phyloP scores from a whole-genome alignment of 2,888 invertebrate genomes.

The Acanthoscelides obtectus region DNA sequence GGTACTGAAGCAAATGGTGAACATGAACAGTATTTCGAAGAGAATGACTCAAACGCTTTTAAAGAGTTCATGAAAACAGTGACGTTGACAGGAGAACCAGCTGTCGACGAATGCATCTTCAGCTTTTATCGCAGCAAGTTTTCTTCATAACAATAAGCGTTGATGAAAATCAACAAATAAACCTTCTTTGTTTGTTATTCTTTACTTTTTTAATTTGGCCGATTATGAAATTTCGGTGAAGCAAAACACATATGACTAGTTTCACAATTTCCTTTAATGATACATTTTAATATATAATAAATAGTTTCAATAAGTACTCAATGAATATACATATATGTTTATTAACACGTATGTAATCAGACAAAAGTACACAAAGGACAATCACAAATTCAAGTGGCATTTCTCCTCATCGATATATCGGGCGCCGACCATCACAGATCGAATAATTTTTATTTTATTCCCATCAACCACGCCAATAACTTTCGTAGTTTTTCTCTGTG shows the following conservation, averaged over 20 bases:
- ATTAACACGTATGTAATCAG: background rate
- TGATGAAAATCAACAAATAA: background rate
- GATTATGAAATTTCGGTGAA: too few relatives aligned
- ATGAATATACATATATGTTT: background rate
- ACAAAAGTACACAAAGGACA: background rate
- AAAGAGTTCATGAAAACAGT: conserved; percentile 41
- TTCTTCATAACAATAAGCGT: background rate
- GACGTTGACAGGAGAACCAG: conserved; percentile 49
- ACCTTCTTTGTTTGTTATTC: too few relatives aligned
- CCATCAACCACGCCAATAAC: conserved; percentile 41
- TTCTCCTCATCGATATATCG: conserved; percentile 36
- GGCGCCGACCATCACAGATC: conserved; percentile 48
- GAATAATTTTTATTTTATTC: conserved; percentile 42
- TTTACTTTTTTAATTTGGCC: too few relatives aligned
- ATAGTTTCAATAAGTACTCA: background rate
- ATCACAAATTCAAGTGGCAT: conserved; percentile 26
- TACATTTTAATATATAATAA: background rate
- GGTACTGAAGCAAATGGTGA: background rate
- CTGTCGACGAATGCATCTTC: conserved; percentile 51
- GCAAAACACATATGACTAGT: too few relatives aligned
- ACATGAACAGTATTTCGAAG: conserved; percentile 3
- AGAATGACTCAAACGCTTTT: conserved; percentile 29
- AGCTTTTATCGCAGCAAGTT: conserved; percentile 46
- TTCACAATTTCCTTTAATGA: too few relatives aligned
- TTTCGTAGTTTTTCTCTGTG: conserved; percentile 29